Percentiles rank a stretch among this genome's conserved stretches.
Conservation (phyloP, 2,113 vertebrate species). For the Micromys minutus region DNA sequence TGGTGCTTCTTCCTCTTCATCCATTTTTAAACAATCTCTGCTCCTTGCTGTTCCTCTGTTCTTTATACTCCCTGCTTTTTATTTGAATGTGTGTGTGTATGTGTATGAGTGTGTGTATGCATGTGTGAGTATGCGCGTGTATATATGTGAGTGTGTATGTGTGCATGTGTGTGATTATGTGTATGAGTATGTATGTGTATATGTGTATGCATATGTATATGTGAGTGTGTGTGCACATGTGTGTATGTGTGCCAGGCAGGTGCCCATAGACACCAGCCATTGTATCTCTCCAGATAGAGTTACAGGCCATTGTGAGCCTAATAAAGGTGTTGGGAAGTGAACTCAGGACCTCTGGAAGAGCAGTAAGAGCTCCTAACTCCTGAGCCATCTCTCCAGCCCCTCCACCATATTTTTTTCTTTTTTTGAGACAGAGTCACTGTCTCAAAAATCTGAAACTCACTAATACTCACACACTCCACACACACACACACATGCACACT, state of each 20-base stretch:
- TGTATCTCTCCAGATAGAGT: not conserved
- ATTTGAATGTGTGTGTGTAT: not conserved
- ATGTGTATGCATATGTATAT: too few species aligned
- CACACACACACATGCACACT: too few species aligned
- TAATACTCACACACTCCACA: not conserved
- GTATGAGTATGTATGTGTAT: rapidly evolving
- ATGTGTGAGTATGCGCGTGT: rapidly evolving
- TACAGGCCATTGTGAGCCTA: not conserved
- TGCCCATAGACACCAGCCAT: not conserved
- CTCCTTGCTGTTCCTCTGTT: not conserved
- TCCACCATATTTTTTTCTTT: not conserved
- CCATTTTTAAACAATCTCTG: not conserved
- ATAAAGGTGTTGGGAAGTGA: not conserved
- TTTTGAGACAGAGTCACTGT: not conserved
- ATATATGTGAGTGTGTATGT: not conserved
- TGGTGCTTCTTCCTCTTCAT: not conserved
- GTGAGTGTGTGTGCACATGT: not conserved
- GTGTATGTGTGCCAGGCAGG: not conserved
- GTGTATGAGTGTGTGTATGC: not conserved
- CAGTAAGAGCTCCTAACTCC: not conserved
- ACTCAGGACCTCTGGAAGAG: not conserved
- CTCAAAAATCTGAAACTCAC: not conserved
- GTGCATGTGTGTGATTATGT: not conserved
- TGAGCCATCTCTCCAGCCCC: not conserved
- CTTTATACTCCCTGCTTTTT: not conserved